Percentiles rank a stretch among this genome's conserved stretches.
These are phyloP conservation scores for Galbula dea DNA, from an alignment of 2,113 vertebrate genomes.

Conservation along the genomic window DNA sequence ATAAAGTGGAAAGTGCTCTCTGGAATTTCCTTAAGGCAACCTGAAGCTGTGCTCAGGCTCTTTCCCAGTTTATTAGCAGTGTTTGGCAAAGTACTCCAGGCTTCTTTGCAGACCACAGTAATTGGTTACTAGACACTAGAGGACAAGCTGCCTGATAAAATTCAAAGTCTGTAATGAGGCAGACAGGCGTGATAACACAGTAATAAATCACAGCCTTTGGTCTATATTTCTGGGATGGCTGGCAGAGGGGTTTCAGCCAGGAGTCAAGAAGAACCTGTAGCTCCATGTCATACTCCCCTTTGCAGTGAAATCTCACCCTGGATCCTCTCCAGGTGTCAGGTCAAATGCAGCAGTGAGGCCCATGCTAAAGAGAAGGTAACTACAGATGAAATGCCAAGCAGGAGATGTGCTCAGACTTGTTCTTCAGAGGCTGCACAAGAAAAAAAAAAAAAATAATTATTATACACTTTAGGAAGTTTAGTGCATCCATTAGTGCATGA, in stretches of 20 bases:
- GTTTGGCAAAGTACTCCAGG: conserved; percentile 54
- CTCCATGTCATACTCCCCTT: neutral
- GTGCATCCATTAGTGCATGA: neutral
- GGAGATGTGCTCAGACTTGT: neutral
- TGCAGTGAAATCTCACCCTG: neutral
- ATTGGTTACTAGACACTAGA: conserved; percentile 47
- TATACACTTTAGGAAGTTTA: neutral
- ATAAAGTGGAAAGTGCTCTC: conserved; percentile 37
- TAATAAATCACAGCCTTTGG: conserved; percentile 62
- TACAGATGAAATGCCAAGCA: neutral
- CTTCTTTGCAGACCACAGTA: conserved; percentile 51
- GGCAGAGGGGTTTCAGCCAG: conserved; percentile 26
- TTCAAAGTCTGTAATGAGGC: conserved; percentile 37
- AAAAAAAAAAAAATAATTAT: neutral
- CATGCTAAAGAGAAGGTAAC: neutral
- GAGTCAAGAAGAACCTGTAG: conserved; percentile 32
- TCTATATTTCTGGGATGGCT: neutral
- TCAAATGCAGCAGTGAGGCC: neutral
- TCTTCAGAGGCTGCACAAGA: neutral
- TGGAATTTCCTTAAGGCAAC: conserved; percentile 51
- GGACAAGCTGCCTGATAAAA: conserved; percentile 57
- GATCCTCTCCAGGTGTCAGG: neutral
- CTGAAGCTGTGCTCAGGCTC: conserved; percentile 17
- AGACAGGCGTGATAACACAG: conserved; percentile 48
- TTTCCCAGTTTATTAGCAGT: conserved; percentile 47